Evolutionary conservation across 1,140 invertebrate species (phyloP), one percentile per base, ranked within the genome.

Genomic region (Ceratina australensis): DNA sequence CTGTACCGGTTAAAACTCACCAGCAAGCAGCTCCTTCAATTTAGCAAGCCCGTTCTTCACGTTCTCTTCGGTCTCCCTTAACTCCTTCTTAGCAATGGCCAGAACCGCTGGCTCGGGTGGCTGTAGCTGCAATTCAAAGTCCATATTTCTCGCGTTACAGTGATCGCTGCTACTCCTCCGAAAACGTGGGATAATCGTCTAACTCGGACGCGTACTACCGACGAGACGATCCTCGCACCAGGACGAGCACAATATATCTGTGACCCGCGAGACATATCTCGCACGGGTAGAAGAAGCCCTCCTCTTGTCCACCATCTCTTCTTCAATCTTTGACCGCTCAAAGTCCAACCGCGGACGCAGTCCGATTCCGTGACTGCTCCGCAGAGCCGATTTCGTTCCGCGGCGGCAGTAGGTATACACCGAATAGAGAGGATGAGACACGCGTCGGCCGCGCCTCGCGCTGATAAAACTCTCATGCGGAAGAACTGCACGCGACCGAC

Each of bases 41-140:
- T 94, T 93, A 74, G 88, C 90, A n/a, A 96, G 89, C 18, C 93
- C 94, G 20, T 93, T 89, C 81, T 94, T 92, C 0, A 94, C 92
- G 74, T 93, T 93, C 82, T 95, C 95, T 0, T 95, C 94, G 0
- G 93, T 93, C 85, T 96, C 95, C 59, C 95, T 88, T 1, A 96
- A 89, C 88, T 96, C 95, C 50, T 93, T 93, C 66, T 92, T 90
- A 2, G 95, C 95, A 56, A 95, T 91, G 69, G 93, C 92, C 82
- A 91, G 89, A 7, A 88, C 81, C 63, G 93, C 93, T 15, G 74
- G 82, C 61, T 65, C 88, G 67, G 81, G 89, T 18, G 22, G 87
- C 63, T 15, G 57, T 80, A n/a, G 13, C n/a, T 86, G 59, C n/a
- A 92, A 67, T 26, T 79, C 42, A 15, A 91, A 87, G 22, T 87